Evolutionary conservation across 2,797 vertebrate species (phyloP), one percentile per base, ranked within the genome.

Genomic region (Clarias pachynema): DNA sequence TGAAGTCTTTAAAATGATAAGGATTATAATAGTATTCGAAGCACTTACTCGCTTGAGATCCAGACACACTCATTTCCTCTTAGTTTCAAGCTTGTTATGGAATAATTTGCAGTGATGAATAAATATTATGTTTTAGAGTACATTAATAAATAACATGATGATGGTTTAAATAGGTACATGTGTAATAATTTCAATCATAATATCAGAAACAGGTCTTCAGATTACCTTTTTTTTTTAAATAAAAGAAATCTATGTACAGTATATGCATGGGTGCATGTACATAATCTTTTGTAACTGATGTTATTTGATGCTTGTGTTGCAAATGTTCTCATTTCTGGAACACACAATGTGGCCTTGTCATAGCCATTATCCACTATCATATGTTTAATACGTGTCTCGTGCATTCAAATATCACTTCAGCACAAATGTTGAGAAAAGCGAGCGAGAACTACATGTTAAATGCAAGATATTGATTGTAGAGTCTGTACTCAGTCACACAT

Each of bases 1-100:
- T 81, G 68, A 59, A 37, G 56, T n/a, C 53, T 69, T 74, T 20
- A 15, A 74, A 26, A 34, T 74, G 57, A 85, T 53, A 31, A 85
- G 78, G 26, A 26, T 75, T 79, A 29, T 49, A 6, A n/a, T 49
- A 20, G 65, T 65, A 40, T 40, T 53, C 49, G 49, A 4, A 62
- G 34, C 18, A n/a, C 10, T 53, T 44, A 24, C 24, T 12, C 10
- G 1, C 18, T 78, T 40, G 10, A 59, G 29, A n/a, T 59, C 22
- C 59, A 40, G 59, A 40, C 22, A 29, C n/a, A 57, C 26, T 29
- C 44, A 12, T 77, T 31, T 57, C 53, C 56, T 26, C 7, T 10
- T 20, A 74, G 53, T 24, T 59, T 31, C 34, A 34, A 15, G 49
- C 26, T 24, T 59, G 74, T 29, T 29, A 29, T 16, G 26, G 26